Conservation (phyloP, 2,888 invertebrate species). For the Lagria hirta region DNA sequence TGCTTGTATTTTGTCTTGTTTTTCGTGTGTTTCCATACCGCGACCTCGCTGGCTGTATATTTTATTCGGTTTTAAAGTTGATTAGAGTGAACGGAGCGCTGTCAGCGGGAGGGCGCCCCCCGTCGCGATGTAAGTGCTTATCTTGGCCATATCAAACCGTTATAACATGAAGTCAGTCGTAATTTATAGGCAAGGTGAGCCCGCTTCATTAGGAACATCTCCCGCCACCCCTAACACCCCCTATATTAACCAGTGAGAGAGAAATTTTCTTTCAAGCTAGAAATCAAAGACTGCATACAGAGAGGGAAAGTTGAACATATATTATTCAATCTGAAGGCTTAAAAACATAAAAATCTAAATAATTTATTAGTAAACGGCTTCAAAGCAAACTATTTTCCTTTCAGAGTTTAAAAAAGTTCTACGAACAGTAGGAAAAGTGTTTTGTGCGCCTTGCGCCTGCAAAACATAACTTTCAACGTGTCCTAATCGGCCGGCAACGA, state of each 20-base stretch:
- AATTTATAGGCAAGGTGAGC: constrained; percentile 57
- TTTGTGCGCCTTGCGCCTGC: too few relatives aligned
- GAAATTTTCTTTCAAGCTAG: constrained; percentile 26
- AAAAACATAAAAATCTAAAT: too few relatives aligned
- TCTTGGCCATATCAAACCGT: constrained; percentile 57
- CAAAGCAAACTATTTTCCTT: too few relatives aligned
- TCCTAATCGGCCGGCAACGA: too few relatives aligned
- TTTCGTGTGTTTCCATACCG: constrained; percentile 36
- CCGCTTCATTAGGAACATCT: constrained; percentile 54
- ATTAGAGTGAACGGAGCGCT: constrained; percentile 53
- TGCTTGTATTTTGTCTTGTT: constrained; percentile 32
- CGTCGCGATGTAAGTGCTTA: constrained; percentile 54
- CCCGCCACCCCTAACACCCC: constrained; percentile 40
- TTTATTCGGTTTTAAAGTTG: constrained; percentile 56
- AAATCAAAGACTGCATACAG: too few relatives aligned
- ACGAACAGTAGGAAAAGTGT: too few relatives aligned
- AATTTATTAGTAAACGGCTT: too few relatives aligned
- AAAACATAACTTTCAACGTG: too few relatives aligned
- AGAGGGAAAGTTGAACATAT: constrained; percentile 3
- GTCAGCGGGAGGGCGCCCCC: constrained; percentile 53
- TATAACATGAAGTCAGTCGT: constrained; percentile 55
- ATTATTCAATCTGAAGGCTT: too few relatives aligned
- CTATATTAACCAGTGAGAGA: too few relatives aligned
- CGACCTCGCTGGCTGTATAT: constrained; percentile 42
- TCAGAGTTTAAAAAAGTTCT: too few relatives aligned